Conservation (phyloP, 92 coral and sea anemone species). For the Epizoanthus ramosus region DNA sequence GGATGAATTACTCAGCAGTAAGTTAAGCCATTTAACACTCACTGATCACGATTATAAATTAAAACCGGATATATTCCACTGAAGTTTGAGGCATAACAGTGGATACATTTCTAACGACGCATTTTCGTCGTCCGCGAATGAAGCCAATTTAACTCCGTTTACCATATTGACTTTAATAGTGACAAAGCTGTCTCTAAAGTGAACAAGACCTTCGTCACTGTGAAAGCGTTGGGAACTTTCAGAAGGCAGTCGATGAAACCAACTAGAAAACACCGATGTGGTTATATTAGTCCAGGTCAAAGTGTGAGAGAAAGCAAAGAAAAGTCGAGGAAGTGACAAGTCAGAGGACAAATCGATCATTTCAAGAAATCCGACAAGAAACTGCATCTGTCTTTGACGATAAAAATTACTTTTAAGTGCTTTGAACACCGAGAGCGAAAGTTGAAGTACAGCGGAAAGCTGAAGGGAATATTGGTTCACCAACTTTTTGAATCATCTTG, state of each 20-base stretch:
- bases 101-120: background rate
- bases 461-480: background rate
- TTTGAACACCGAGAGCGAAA: background rate
- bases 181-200: slow-evolving; percentile 11
- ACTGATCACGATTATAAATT: background rate
- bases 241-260: slow-evolving; percentile 1
- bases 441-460: background rate
- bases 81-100: background rate
- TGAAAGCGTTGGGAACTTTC: background rate
- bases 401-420: background rate
- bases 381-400: background rate
- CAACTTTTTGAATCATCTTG: background rate
- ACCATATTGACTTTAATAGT: background rate
- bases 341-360: background rate
- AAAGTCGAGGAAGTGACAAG: background rate
- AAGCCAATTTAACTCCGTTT: background rate
- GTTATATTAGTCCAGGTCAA: background rate
- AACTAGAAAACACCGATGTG: background rate
- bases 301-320: background rate
- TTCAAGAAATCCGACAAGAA: background rate
- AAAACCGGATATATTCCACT: background rate
- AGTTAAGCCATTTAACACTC: background rate
- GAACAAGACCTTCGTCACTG: too few species aligned
- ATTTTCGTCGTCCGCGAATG: background rate
- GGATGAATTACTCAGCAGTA: background rate